Evolutionary conservation across 2,113 vertebrate species (phyloP).

Genomic region (Melanerpes aurifrons): DNA sequence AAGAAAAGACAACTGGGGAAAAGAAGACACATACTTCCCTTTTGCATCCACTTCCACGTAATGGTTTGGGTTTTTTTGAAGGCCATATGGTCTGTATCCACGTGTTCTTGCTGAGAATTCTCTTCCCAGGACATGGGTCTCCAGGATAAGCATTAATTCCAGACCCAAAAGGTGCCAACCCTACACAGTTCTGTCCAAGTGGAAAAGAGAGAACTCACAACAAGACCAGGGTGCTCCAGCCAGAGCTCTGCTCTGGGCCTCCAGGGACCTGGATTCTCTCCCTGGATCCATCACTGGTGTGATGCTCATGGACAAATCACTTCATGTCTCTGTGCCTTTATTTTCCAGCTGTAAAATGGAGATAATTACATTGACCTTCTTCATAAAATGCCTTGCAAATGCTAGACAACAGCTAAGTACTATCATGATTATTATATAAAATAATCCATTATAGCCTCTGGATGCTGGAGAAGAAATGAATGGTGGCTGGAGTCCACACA

Average conservation of each 20-base stretch:
- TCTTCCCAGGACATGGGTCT: neutral
- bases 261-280: neutral
- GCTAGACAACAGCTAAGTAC: conserved; percentile 15
- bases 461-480: conserved; percentile 22
- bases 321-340: neutral
- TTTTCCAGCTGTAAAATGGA: neutral
- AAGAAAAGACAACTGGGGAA: neutral
- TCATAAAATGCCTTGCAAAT: conserved; percentile 24
- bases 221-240: fast-evolving
- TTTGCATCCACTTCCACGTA: fast-evolving
- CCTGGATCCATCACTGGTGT: neutral
- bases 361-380: conserved; percentile 18
- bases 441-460: conserved; percentile 41
- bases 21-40: neutral
- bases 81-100: neutral
- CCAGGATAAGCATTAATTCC: fast-evolving
- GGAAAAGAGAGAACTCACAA: neutral
- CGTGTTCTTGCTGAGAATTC: neutral
- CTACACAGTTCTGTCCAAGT: neutral
- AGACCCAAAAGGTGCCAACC: neutral
- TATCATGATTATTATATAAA: neutral
- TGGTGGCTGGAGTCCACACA: conserved; percentile 45
- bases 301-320: neutral
- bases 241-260: neutral
- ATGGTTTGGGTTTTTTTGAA: neutral